A percentile compares a stretch with the other conserved stretches of the same genome.
phyloP scores from a whole-genome alignment of 2,113 vertebrate genomes.

The Aptenodytes forsteri region DNA sequence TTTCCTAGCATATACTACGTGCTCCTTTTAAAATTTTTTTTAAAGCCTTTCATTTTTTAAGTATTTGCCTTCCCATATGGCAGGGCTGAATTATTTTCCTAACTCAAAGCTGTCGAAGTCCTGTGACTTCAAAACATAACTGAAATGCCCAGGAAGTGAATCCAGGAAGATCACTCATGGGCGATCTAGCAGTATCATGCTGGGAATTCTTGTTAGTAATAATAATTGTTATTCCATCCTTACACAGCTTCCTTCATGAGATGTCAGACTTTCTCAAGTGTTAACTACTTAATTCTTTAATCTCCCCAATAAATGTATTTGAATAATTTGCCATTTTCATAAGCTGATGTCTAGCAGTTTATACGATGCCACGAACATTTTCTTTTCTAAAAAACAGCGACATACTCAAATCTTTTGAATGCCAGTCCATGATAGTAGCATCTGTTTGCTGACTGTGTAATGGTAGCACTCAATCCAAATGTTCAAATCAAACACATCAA shows the following conservation, averaged over 20 bases:
- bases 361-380: background rate
- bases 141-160: background rate
- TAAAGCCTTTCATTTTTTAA: background rate
- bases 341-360: background rate
- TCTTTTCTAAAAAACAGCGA: background rate
- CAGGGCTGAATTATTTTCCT: background rate
- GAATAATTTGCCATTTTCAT: background rate
- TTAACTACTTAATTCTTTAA: background rate
- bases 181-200: background rate
- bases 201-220: background rate
- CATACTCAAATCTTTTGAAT: background rate
- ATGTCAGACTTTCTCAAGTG: background rate
- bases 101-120: background rate
- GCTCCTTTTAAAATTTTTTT: background rate
- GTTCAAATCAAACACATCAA: background rate
- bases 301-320: background rate
- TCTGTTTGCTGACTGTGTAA: background rate
- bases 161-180: background rate
- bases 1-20: background rate
- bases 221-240: background rate
- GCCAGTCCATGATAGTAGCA: background rate
- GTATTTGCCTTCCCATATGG: background rate
- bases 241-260: background rate
- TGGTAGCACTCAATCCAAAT: background rate
- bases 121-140: background rate